These are phyloP conservation scores for Anhinga rufa DNA, from an alignment of 2,113 vertebrate genomes.

Conservation along the genomic window DNA sequence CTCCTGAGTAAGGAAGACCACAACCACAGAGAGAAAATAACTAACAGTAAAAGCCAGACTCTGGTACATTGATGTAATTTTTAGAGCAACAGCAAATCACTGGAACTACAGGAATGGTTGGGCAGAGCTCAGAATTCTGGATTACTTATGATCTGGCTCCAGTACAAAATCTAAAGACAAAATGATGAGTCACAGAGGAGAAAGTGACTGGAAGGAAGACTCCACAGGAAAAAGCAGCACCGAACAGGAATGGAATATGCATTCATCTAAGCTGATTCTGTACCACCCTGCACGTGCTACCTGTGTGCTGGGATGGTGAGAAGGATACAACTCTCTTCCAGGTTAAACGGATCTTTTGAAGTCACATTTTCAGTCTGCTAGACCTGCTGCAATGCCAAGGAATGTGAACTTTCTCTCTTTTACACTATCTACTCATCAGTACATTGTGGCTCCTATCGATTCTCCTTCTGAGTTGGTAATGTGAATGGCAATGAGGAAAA, in stretches of 20 bases:
- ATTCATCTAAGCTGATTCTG: neutral
- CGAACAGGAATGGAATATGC: neutral
- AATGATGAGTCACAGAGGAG: slow-evolving; percentile 23
- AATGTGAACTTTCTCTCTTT: slow-evolving; percentile 11
- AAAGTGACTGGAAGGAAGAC: neutral
- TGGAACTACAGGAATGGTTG: neutral
- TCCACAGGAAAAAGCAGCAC: neutral
- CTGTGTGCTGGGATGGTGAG: neutral
- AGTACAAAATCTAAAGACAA: slow-evolving; percentile 35
- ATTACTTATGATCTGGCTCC: slow-evolving; percentile 1
- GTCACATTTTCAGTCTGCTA: neutral
- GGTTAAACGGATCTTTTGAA: neutral
- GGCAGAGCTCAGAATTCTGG: neutral
- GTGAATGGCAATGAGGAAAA: neutral
- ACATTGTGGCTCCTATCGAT: neutral
- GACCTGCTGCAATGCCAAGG: neutral
- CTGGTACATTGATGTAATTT: neutral
- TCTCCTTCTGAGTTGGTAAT: neutral
- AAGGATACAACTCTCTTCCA: neutral
- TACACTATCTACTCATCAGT: neutral
- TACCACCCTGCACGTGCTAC: neutral
- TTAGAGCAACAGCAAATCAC: neutral
- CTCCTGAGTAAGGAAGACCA: neutral
- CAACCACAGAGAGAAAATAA: neutral
- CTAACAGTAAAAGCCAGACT: neutral